These are phyloP conservation scores for Nothocercus nigrocapillus DNA, from an alignment of 2,113 vertebrate species.

Conservation along the genomic window DNA sequence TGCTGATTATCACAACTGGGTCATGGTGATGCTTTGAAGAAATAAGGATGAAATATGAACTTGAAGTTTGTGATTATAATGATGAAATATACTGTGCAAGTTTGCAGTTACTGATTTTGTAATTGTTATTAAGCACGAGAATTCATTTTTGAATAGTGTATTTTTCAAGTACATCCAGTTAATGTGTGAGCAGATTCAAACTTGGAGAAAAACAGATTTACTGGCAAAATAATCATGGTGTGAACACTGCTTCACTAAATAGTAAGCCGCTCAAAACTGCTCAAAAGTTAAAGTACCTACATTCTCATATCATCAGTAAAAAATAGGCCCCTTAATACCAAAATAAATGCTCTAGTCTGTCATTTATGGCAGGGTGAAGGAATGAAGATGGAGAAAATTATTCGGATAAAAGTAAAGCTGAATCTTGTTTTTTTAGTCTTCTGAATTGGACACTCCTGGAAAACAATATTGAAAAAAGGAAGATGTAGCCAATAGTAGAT, in stretches of 20 bases:
- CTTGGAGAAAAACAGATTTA: not conserved
- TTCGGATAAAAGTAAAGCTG: not conserved
- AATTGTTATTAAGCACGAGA: not conserved
- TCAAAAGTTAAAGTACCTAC: not conserved
- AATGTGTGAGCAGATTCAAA: not conserved
- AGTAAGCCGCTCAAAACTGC: not conserved
- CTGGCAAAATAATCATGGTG: not conserved
- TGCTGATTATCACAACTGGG: not conserved
- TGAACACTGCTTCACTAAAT: fast-evolving
- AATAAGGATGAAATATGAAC: not conserved
- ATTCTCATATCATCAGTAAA: not conserved
- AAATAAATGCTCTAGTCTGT: not conserved
- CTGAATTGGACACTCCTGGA: not conserved
- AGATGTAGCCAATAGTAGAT: not conserved
- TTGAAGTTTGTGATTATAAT: not conserved
- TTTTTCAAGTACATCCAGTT: not conserved
- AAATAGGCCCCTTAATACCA: not conserved
- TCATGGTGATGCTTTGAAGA: not conserved
- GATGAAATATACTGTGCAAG: not conserved
- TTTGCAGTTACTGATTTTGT: not conserved
- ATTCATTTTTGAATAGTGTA: not conserved
- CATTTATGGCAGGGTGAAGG: not conserved
- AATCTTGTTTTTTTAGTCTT: not conserved
- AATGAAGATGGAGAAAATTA: not conserved
- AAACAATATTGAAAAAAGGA: not conserved